Evolutionary conservation across 1,140 invertebrate genomes (phyloP), one percentile per base, ranked within the genome.

Genomic region (Asobara japonica): DNA sequence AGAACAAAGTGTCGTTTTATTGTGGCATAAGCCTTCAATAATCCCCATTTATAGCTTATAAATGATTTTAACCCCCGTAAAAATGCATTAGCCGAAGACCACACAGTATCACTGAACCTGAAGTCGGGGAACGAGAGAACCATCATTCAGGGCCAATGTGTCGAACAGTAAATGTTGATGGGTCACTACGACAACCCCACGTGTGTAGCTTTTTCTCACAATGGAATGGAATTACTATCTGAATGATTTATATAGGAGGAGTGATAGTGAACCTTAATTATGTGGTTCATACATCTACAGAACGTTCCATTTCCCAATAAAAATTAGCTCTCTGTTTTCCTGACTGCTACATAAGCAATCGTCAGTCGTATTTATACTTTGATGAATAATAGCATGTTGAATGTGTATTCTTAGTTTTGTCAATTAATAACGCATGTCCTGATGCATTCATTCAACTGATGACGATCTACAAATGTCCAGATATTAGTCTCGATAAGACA

Each of bases 41-140:
- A 85, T 82, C 79, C 83, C 70, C 84, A 87, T 87, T 87, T 87
- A 87, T 86, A 84, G 85, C 83, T 86, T 87, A 87, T 87, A 87
- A 87, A 87, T 87, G 86, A 87, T 87, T 87, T 87, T 85, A 83
- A 79, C 82, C 80, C 80, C 80, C 79, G 80, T 83, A 80, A 80
- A 83, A 83, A 82, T 79, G 83, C 85, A 87, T 87, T 87, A 87
- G 82, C 74, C 45, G 60, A 71, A 33, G 65, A 65, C 51, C 51
- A 56, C 51, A 56, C 13, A 6, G 51, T 56, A 22, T 56, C 1
- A 22, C 1, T 27, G 10, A 5, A 25, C 8, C 3, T 2, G 51
- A 7, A 56, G 25, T 18, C n/a, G 25, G 16, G 51, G 18, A 27
- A 8, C 6, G 45, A 56, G 51, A 10, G 22, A 27, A 56, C 7